phyloP scores from a whole-genome alignment of 2,888 invertebrate species.

The Drepana falcataria region DNA sequence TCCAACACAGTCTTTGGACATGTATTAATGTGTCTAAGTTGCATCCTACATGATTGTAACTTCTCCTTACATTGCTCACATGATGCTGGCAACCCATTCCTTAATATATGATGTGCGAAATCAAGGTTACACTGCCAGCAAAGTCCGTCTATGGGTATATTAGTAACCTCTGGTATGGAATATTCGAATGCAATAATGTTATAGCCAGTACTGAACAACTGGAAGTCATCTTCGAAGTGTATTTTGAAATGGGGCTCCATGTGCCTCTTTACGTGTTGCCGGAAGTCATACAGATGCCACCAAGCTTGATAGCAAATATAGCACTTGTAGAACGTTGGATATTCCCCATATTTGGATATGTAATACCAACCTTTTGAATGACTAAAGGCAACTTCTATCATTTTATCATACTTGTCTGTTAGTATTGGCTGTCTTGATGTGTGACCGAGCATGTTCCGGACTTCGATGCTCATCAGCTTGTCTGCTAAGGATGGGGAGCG shows the following conservation, averaged over 20 bases:
- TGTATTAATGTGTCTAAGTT: slow-evolving; percentile 6
- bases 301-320: slow-evolving; percentile 38
- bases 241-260: not conserved
- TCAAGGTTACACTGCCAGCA: slow-evolving; percentile 38
- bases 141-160: slow-evolving; percentile 15
- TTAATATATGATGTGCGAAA: slow-evolving; percentile 7
- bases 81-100: slow-evolving; percentile 3
- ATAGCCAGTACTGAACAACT: slow-evolving; percentile 16
- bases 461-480: not conserved
- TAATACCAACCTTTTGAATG: slow-evolving; percentile 27
- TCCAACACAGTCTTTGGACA: not conserved
- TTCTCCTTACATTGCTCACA: slow-evolving; percentile 20
- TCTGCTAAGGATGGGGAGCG: not conserved
- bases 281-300: slow-evolving; percentile 41
- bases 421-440: not conserved
- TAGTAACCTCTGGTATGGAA: rapidly evolving
- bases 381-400: slow-evolving; percentile 19
- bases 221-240: slow-evolving; percentile 9
- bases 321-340: slow-evolving; percentile 46
- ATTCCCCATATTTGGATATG: slow-evolving; percentile 10
- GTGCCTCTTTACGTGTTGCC: slow-evolving; percentile 29
- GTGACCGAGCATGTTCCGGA: not conserved
- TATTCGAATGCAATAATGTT: slow-evolving; percentile 22
- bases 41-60: slow-evolving; percentile 20
- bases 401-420: slow-evolving; percentile 1